Percentiles rank a stretch among this genome's conserved stretches.
Conservation (phyloP, 1,140 invertebrate genomes). For the Heterodera schachtii region DNA sequence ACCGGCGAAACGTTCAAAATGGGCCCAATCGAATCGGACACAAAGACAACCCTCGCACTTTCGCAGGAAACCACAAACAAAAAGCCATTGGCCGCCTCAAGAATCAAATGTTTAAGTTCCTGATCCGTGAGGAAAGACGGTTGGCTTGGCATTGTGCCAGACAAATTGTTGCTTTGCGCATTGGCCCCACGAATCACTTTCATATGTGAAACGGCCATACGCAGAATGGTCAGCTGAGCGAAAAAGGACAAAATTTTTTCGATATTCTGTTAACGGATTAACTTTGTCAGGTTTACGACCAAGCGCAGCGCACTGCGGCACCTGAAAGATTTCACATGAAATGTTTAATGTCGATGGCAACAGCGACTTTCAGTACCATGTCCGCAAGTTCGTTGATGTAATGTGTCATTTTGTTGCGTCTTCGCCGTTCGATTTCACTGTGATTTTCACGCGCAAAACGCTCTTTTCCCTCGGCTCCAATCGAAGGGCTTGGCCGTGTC, state of each 20-base stretch:
- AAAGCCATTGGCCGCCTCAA: constrained; percentile 98
- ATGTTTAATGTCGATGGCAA: background rate
- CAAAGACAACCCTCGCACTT: constrained; percentile 92
- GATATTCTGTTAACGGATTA: no score
- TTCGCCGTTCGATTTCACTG: constrained; percentile 95
- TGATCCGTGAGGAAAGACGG: constrained; percentile 98
- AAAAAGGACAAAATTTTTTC: no score
- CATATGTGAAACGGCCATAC: constrained; percentile 99
- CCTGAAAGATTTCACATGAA: background rate
- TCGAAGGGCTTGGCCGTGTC: background rate
- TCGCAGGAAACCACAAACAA: constrained; percentile 98
- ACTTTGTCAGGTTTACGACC: constrained; percentile 80
- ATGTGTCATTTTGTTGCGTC: constrained; percentile 99
- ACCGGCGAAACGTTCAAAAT: constrained; percentile 92
- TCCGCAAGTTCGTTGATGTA: constrained; percentile 99
- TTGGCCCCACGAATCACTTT: constrained; percentile 72
- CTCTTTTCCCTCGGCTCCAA: constrained; percentile 36
- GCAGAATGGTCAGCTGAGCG: constrained; percentile 85
- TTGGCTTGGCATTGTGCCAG: constrained; percentile 84
- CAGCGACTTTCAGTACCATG: constrained; percentile 74
- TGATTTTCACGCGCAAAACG: constrained; percentile 83
- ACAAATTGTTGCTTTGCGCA: background rate
- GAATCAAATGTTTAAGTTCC: constrained; percentile 95
- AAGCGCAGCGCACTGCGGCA: constrained; percentile 87
- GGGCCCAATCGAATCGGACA: constrained; percentile 94